Percentiles rank a stretch among this genome's conserved stretches.
Conservation (phyloP, 2,113 vertebrate genomes). For the Pantherophis guttatus region DNA sequence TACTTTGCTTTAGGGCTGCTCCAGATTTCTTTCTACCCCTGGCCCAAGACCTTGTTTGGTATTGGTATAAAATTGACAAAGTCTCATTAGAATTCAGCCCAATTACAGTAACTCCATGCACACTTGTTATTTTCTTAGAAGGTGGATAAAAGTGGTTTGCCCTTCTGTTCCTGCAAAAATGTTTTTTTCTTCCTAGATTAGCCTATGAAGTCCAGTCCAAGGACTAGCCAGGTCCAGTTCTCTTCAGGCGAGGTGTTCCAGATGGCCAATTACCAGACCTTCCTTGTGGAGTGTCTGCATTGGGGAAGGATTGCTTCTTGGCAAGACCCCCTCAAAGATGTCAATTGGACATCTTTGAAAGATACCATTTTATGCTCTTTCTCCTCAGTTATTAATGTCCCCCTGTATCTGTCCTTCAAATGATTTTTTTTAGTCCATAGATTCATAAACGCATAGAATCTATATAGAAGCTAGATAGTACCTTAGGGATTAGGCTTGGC, state of each 20-base stretch:
- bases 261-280: not conserved
- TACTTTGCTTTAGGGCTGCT: not conserved
- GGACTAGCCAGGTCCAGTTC: not conserved
- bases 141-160: not conserved
- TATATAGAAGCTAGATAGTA: not conserved
- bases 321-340: not conserved
- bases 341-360: not conserved
- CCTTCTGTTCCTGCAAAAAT: not conserved
- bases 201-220: not conserved
- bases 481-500: not conserved
- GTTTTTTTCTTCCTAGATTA: not conserved
- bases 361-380: not conserved
- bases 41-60: not conserved
- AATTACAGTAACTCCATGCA: not conserved
- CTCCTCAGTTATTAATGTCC: not conserved
- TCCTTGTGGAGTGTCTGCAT: not conserved
- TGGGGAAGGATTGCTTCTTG: not conserved
- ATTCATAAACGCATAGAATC: not conserved
- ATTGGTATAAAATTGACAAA: not conserved
- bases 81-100: not conserved
- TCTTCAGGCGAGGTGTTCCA: not conserved
- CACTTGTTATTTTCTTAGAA: not conserved
- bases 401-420: not conserved
- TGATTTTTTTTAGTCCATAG: not conserved
- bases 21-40: not conserved